Conservation (phyloP, 2,113 vertebrate genomes). For the Epinephelus moara region DNA sequence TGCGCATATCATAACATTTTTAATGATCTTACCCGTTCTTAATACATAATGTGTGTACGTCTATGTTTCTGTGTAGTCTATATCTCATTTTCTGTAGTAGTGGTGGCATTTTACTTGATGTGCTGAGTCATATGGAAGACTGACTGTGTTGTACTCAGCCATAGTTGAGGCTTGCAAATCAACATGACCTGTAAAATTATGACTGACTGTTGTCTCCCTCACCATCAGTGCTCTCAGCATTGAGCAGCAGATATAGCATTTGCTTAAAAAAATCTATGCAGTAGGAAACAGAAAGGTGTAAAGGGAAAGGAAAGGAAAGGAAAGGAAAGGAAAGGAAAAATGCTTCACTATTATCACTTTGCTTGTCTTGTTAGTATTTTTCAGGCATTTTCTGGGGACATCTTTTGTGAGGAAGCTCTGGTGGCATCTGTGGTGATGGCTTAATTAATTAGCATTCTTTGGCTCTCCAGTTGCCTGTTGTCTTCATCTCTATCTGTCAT, state of each 20-base stretch:
- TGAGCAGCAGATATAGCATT: background rate
- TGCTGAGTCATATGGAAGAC: background rate
- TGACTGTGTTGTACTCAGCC: background rate
- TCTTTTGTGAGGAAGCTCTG: slow-evolving; percentile 3
- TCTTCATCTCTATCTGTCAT: slow-evolving; percentile 46
- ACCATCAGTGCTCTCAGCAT: background rate
- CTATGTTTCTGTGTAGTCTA: too few species aligned
- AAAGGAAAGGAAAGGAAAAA: too few species aligned
- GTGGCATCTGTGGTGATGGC: slow-evolving; percentile 32
- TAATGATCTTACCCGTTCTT: too few species aligned
- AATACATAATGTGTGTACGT: too few species aligned
- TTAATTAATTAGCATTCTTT: slow-evolving; percentile 56
- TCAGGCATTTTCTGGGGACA: background rate
- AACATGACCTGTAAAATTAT: background rate
- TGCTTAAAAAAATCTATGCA: background rate
- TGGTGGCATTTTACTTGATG: background rate
- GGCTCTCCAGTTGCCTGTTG: slow-evolving; percentile 36
- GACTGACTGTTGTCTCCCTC: background rate
- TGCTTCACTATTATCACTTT: background rate
- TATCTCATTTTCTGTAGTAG: background rate
- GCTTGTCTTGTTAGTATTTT: background rate
- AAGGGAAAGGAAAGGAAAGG: background rate
- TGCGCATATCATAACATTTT: too few species aligned
- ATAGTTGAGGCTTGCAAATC: background rate
- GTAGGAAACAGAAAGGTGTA: background rate